Conservation (phyloP, 2,888 invertebrate genomes). For the Callyntrura guangdongensis region DNA sequence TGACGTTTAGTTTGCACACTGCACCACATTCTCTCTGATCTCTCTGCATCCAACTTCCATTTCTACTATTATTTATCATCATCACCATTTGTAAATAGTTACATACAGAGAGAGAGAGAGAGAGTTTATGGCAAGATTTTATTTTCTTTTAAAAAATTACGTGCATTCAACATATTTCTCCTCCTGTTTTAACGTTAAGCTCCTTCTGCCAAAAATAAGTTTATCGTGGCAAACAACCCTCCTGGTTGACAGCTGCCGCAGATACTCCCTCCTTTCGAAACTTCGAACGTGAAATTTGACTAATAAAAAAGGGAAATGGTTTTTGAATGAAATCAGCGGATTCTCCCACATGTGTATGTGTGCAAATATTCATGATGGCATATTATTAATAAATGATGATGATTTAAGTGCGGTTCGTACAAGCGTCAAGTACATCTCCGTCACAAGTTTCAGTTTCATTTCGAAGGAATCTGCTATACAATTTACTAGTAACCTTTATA, state of each 20-base stretch:
- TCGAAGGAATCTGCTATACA: constrained; percentile 6
- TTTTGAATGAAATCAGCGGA: constrained; percentile 14
- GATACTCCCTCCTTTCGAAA: background rate
- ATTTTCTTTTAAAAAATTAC: too few species aligned
- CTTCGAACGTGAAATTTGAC: background rate
- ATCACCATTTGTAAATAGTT: too few species aligned
- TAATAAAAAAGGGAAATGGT: background rate
- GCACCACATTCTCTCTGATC: too few species aligned
- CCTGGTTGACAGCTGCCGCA: constrained; percentile 9
- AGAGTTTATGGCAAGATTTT: too few species aligned
- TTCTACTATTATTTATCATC: too few species aligned
- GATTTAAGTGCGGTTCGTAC: background rate
- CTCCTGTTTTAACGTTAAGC: too few species aligned
- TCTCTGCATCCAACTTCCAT: too few species aligned
- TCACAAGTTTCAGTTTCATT: background rate
- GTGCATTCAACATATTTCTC: too few species aligned
- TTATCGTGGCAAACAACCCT: constrained; percentile 39
- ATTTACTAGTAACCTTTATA: too few species aligned
- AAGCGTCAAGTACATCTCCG: background rate
- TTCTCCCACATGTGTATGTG: background rate
- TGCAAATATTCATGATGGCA: background rate
- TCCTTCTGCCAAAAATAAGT: constrained; percentile 47
- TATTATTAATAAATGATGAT: background rate
- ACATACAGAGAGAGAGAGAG: too few species aligned
- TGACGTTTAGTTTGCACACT: constrained; percentile 35